Percentiles rank a stretch among this genome's conserved stretches.
phyloP scores from a whole-genome alignment of 1,140 invertebrate species.

The Helicoverpa zea region DNA sequence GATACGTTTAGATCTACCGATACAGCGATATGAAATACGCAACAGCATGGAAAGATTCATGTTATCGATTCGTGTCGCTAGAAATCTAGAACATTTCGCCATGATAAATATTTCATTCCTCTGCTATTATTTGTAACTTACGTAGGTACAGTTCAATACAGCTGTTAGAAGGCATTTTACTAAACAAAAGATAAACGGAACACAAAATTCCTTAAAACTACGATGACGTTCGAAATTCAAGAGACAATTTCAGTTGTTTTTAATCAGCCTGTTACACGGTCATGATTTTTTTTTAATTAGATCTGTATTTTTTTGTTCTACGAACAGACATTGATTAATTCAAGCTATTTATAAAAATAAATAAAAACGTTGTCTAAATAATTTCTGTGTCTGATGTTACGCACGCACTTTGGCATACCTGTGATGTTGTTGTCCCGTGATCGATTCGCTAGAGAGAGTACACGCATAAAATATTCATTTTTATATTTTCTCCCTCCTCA shows the following conservation, averaged over 20 bases:
- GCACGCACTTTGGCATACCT: constrained; percentile 31
- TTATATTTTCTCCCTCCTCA: constrained; percentile 1
- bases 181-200: neutral
- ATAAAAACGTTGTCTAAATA: neutral
- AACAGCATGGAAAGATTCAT: constrained; percentile 19
- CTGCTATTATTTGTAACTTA: neutral
- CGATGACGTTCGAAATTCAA: neutral
- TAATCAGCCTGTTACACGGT: neutral
- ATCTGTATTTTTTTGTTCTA: neutral
- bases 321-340: neutral
- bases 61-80: constrained; percentile 19
- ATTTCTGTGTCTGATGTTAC: constrained; percentile 27
- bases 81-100: constrained; percentile 4
- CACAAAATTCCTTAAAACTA: neutral
- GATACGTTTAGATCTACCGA: constrained; percentile 59
- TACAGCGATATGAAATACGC: constrained; percentile 24
- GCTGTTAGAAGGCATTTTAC: neutral
- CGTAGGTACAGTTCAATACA: neutral
- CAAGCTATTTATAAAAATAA: neutral
- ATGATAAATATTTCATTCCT: constrained; percentile 13
- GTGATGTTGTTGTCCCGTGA: constrained; percentile 37
- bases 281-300: neutral
- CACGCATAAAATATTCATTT: neutral
- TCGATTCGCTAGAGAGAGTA: constrained; percentile 5
- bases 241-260: neutral